Evolutionary conservation across 2,888 invertebrate genomes (phyloP), one percentile per base, ranked within the genome.

Genomic region (Drosophila limbata): DNA sequence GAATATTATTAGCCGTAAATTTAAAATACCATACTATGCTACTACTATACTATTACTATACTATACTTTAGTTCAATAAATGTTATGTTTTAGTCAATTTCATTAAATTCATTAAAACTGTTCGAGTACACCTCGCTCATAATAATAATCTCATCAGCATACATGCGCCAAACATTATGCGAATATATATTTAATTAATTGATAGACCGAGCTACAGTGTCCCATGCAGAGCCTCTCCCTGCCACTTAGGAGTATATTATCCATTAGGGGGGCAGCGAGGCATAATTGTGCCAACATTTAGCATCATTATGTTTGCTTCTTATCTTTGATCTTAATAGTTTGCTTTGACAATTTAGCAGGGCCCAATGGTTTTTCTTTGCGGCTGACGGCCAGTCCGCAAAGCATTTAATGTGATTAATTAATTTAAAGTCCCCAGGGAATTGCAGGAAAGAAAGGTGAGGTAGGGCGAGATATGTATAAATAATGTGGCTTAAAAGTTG

Each of bases 291-390:
- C 66, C 73, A 75, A 70, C 80, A 83, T 83, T 84, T 80, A 69
- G 80, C 80, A 82, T 84, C 83, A 84, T 83, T 84, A 84, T 81
- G 72, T 82, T 67, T 79, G 73, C 63, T 77, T 66, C 75, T 78
- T 84, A 84, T 84, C 84, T 84, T 84, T 84, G 85, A 84, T 84
- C 83, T 83, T 82, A 84, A 84, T 84, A 82, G 84, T 84, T 77
- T 71, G 61, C 76, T 84, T 78, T 82, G 82, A 82, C 70, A 82
- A 77, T 79, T 74, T 73, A 51, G 31, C 52, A 44, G 55, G 60
- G 44, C 59, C 28, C 44, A 50, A 60, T 44, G 70, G 59, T 62
- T 73, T 59, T 51, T 37, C 60, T 56, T 62, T 39, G 50, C 35
- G 42, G 42, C 21, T 33, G 45, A 19, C 40, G 56, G 5, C 57